phyloP scores from a whole-genome alignment of 2,797 vertebrate species.

The Atherinosoma microstoma region DNA sequence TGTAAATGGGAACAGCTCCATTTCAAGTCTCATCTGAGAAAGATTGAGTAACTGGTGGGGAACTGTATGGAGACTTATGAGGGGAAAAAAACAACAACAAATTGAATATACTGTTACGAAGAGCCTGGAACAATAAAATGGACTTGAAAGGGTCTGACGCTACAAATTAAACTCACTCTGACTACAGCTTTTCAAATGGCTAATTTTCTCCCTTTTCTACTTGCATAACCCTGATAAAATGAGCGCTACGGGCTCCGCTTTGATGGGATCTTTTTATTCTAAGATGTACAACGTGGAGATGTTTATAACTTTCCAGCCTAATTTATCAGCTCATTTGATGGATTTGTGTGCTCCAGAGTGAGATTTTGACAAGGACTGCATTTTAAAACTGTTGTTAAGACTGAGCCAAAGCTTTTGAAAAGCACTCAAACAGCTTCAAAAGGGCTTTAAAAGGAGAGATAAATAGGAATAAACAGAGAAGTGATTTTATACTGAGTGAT shows the following conservation, averaged over 20 bases:
- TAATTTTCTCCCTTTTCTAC: background rate
- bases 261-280: background rate
- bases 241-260: background rate
- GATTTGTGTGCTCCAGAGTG: background rate
- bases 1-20: background rate
- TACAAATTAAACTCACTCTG: background rate
- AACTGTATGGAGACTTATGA: background rate
- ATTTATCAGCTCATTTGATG: background rate
- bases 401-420: background rate
- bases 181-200: background rate
- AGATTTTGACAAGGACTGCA: background rate
- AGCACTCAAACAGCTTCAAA: background rate
- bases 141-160: background rate
- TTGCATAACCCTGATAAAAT: background rate
- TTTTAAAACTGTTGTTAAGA: background rate
- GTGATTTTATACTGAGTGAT: background rate
- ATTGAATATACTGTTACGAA: background rate
- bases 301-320: background rate
- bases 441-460: background rate
- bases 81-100: background rate
- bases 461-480: background rate
- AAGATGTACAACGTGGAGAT: background rate
- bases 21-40: background rate
- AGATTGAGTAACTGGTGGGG: background rate
- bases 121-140: background rate